Percentiles rank a stretch among this genome's conserved stretches.
Conservation (phyloP, 53 echinoderm and acorn worm genomes). For the Actinopyga echinites region DNA sequence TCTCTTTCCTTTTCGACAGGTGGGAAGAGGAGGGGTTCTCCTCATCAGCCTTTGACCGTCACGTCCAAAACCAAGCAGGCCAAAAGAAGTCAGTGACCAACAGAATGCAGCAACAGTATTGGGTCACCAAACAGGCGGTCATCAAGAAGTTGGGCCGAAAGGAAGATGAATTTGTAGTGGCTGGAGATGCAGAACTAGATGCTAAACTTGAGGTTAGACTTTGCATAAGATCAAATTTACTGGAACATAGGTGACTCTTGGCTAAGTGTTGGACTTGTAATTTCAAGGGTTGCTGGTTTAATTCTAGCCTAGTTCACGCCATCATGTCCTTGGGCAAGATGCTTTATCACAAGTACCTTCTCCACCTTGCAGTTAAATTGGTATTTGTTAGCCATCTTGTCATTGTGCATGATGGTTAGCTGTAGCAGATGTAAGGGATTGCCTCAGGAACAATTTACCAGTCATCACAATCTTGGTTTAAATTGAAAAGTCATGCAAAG, state of each 20-base stretch:
- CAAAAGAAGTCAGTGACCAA: conserved; percentile 88
- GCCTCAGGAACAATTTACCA: too few species aligned
- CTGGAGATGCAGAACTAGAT: conserved; percentile 95
- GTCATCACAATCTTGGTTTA: too few species aligned
- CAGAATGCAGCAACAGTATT: conserved; percentile 96
- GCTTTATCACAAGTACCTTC: too few species aligned
- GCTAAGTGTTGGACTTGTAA: background rate
- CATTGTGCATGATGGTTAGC: too few species aligned
- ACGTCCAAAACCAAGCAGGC: conserved; percentile 85
- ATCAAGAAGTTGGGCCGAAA: conserved; percentile 97
- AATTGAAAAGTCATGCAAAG: too few species aligned
- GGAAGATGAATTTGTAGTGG: conserved; percentile 97
- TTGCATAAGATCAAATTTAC: background rate
- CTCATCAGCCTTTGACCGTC: conserved; percentile 88
- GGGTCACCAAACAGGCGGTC: conserved; percentile 99
- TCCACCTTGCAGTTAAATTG: too few species aligned
- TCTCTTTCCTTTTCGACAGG: conserved; percentile 2
- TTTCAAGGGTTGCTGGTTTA: too few species aligned
- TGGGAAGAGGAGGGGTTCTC: conserved; percentile 82
- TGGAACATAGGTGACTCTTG: background rate
- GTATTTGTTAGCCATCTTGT: too few species aligned
- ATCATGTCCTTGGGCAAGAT: too few species aligned
- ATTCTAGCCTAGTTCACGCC: too few species aligned
- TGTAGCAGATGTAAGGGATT: too few species aligned
- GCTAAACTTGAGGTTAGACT: conserved; percentile 85